Evolutionary conservation across 2,113 vertebrate genomes (phyloP), one percentile per base, ranked within the genome.

Genomic region (Calidris pugnax): DNA sequence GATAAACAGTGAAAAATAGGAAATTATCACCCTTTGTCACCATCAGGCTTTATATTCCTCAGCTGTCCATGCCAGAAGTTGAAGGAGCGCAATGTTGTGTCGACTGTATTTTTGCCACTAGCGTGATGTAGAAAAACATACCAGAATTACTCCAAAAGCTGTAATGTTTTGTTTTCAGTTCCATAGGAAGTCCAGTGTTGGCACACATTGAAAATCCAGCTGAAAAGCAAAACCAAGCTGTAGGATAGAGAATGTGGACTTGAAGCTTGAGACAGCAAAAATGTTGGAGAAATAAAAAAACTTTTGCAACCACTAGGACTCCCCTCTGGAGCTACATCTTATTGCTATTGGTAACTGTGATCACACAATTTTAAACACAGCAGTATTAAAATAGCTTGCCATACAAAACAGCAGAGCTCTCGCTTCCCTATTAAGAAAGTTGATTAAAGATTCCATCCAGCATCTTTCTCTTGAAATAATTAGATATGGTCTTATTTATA

Each of bases 261-360:
- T 79, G 93, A 97, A 85, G 74, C 67, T 97, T 97, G 48, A 22
- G 88, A 95, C 82, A 97, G 41, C 76, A 95, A 97, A 97, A 93
- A 76, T 16, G 73, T 89, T 97, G 96, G 85, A 94, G 91, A 95
- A 91, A 97, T 95, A 85, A 87, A 95, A 95, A 98, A 98, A 98
- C 92, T 98, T 98, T 97, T 95, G 85, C 94, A 83, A 72, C 96
- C 93, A 92, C 78, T 75, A 80, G 85, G 74, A 93, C 78, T 95
- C 90, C 75, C 33, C 60, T 90, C 95, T 88, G 93, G 85, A 93
- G 57, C 80, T 95, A 63, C 84, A 53, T 93, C 93, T 97, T 95
- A 87, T 93, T 97, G 95, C 90, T 80, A 67, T 82, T 87, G 90
- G 90, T 95, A 92, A 83, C 73, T 93, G 64, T 51, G 75, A 89